Conservation (phyloP, 2,797 vertebrate species). For the Sphenopsis melanotis region DNA sequence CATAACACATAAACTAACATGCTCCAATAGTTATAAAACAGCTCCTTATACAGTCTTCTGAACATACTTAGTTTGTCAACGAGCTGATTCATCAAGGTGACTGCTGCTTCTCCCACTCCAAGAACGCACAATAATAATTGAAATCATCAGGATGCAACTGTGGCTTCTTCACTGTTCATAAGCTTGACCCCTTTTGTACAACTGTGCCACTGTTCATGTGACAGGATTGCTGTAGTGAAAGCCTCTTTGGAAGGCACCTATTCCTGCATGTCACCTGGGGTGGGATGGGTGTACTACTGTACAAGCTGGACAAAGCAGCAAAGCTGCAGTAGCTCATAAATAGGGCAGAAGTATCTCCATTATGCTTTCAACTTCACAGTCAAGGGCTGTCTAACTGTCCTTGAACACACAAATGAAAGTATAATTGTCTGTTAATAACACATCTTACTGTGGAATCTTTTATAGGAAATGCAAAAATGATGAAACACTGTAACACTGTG, state of each 20-base stretch:
- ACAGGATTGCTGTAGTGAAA: background rate
- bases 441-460: background rate
- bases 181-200: background rate
- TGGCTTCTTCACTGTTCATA: background rate
- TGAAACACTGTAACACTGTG: background rate
- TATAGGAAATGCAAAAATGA: background rate
- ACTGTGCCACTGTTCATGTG: background rate
- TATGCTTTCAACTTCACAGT: background rate
- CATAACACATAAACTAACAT: background rate
- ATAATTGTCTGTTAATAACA: background rate
- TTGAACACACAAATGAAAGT: background rate
- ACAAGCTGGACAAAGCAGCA: background rate
- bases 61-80: background rate
- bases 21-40: background rate
- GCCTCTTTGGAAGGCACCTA: background rate
- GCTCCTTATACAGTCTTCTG: background rate
- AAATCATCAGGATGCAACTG: background rate
- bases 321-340: background rate
- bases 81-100: constrained; percentile 16
- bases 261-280: background rate
- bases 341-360: background rate
- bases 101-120: background rate
- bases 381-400: background rate
- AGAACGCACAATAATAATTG: background rate
- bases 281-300: background rate